phyloP scores from a whole-genome alignment of 2,797 vertebrate species.

The Alca torda region DNA sequence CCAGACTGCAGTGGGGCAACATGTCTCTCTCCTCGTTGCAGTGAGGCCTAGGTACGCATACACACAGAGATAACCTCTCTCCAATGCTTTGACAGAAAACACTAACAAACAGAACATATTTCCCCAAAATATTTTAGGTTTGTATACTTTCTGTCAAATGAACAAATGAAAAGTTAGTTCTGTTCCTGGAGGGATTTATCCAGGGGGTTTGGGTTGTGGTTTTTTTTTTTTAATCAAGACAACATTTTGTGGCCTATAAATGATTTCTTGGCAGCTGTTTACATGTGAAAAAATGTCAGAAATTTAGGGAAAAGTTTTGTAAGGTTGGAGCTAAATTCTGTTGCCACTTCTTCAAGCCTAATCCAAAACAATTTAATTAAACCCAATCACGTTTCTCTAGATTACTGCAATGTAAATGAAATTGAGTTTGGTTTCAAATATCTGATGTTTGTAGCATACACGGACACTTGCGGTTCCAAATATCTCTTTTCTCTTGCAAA shows the following conservation, averaged over 20 bases:
- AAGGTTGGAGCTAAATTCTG: background rate
- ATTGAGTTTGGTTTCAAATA: background rate
- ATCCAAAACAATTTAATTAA: background rate
- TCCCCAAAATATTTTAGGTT: background rate
- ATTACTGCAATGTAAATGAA: background rate
- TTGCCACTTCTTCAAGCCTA: background rate
- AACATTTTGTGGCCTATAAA: background rate
- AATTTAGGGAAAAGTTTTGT: background rate
- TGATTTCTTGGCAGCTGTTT: background rate
- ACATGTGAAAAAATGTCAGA: background rate
- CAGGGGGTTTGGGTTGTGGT: background rate
- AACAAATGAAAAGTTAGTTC: background rate
- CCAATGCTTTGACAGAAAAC: background rate
- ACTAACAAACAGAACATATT: background rate
- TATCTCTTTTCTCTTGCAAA: background rate
- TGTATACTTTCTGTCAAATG: background rate
- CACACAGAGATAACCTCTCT: background rate
- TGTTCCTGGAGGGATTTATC: background rate
- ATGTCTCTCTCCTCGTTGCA: accelerated
- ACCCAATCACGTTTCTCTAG: background rate
- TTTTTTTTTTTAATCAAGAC: background rate
- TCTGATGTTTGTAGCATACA: background rate
- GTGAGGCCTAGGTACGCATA: background rate
- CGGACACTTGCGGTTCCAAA: background rate
- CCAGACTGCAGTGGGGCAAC: background rate